A percentile compares a stretch with the other conserved stretches of the same genome.
Conservation (phyloP, 2,888 invertebrate species). For the Tiliacea aurago region DNA sequence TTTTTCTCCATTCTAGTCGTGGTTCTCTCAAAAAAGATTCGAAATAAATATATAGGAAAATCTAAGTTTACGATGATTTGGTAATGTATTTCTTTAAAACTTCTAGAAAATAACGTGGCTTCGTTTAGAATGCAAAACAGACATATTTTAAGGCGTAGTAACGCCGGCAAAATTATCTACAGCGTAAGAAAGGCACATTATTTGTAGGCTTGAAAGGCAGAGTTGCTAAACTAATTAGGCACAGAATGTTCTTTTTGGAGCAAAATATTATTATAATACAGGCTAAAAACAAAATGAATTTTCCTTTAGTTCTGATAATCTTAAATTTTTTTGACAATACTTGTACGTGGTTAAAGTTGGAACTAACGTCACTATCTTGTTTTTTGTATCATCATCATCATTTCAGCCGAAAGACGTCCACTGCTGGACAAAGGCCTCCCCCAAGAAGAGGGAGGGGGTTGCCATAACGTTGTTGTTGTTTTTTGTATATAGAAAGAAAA, state of each 20-base stretch:
- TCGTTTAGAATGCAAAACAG: constrained; percentile 33
- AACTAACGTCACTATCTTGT: background rate
- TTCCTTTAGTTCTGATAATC: constrained; percentile 16
- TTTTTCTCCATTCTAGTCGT: too few relatives aligned
- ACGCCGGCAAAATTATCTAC: constrained; percentile 40
- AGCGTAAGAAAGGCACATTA: constrained; percentile 42
- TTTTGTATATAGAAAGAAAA: too few relatives aligned
- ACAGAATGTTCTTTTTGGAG: constrained; percentile 28
- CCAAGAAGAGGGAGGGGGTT: too few relatives aligned
- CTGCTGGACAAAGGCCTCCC: too few relatives aligned
- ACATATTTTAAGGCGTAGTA: constrained; percentile 31
- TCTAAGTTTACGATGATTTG: background rate
- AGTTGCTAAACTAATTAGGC: constrained; percentile 55
- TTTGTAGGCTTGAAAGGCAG: constrained; percentile 41
- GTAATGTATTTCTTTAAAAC: background rate
- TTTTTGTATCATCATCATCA: too few relatives aligned
- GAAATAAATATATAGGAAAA: too few relatives aligned
- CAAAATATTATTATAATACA: constrained; percentile 29
- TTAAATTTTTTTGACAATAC: constrained; percentile 4
- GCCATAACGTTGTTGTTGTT: too few relatives aligned
- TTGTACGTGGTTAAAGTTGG: background rate
- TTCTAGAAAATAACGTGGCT: background rate
- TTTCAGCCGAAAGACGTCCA: too few relatives aligned
- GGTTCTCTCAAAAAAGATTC: too few relatives aligned
- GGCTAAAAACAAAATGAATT: constrained; percentile 37